Evolutionary conservation across 2,113 vertebrate genomes (phyloP).

Genomic region (Micronycteris hirsuta): DNA sequence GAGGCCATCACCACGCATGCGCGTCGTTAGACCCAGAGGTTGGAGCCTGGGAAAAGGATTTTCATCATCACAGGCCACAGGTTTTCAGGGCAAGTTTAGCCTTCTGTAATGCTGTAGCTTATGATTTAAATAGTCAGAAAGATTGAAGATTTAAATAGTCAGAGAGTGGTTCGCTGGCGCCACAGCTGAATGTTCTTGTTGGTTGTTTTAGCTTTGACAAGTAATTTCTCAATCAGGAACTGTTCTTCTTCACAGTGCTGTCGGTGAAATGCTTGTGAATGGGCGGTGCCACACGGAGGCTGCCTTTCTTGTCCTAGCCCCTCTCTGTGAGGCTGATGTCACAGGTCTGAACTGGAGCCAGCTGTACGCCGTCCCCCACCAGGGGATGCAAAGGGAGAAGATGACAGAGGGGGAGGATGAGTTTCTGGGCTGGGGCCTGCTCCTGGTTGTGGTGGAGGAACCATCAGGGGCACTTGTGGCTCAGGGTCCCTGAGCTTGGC

Average conservation of each 20-base stretch:
- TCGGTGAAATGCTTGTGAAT: background rate
- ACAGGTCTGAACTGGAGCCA: background rate
- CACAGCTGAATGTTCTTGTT: background rate
- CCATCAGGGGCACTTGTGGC: background rate
- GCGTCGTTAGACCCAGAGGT: background rate
- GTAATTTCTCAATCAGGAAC: background rate
- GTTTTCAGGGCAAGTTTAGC: background rate
- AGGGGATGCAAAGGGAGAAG: background rate
- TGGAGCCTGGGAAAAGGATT: background rate
- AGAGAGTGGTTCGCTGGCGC: background rate
- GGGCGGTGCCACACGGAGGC: background rate
- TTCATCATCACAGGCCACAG: background rate
- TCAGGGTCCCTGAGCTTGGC: background rate
- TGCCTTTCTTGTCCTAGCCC: background rate
- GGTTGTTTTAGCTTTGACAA: slow-evolving; percentile 3
- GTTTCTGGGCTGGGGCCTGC: background rate
- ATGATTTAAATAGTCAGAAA: background rate
- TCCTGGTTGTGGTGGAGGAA: background rate
- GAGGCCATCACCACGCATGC: background rate
- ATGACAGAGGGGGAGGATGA: background rate
- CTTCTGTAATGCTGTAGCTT: background rate
- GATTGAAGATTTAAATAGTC: background rate
- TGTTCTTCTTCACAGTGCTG: background rate
- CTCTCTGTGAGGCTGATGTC: background rate
- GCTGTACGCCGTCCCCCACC: background rate